These are phyloP conservation scores for Hypomecis punctinalis DNA, from an alignment of 2,888 invertebrate genomes.

Conservation along the genomic window DNA sequence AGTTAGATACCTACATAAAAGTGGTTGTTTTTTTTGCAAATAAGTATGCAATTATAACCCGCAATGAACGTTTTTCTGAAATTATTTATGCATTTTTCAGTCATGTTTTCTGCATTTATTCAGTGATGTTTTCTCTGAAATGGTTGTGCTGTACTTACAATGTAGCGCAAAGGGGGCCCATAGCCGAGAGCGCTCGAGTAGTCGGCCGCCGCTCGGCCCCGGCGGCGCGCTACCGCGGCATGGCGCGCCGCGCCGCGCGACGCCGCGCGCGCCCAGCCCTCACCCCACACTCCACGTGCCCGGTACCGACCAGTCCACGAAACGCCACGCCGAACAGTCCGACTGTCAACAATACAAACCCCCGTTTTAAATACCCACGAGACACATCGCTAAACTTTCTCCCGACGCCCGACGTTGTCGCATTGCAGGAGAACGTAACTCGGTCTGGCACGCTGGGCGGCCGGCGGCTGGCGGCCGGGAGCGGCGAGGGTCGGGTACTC, in stretches of 20 bases:
- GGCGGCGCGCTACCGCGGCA: constrained; percentile 62
- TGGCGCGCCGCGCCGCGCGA: constrained; percentile 70
- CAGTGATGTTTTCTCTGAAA: background rate
- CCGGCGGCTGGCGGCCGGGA: constrained; percentile 25
- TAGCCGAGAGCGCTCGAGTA: constrained; percentile 82
- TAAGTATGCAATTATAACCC: too few relatives aligned
- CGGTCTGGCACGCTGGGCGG: constrained; percentile 19
- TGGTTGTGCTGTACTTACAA: constrained; percentile 68
- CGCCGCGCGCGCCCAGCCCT: constrained; percentile 59
- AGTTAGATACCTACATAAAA: too few relatives aligned
- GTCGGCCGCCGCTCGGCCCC: constrained; percentile 78
- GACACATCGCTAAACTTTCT: constrained; percentile 37
- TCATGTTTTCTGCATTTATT: background rate
- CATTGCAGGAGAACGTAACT: constrained; percentile 72
- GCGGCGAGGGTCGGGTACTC: constrained; percentile 63
- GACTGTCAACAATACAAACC: constrained; percentile 74
- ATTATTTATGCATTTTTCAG: background rate
- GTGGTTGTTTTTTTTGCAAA: too few relatives aligned
- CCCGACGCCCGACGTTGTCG: constrained; percentile 63
- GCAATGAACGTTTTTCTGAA: background rate
- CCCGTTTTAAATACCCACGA: constrained; percentile 18
- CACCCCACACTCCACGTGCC: constrained; percentile 51
- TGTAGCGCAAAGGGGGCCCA: constrained; percentile 84
- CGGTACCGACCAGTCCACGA: constrained; percentile 67
- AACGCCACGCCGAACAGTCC: constrained; percentile 76